phyloP scores from a whole-genome alignment of 2,797 vertebrate species.

The Diplodus puntazzo region DNA sequence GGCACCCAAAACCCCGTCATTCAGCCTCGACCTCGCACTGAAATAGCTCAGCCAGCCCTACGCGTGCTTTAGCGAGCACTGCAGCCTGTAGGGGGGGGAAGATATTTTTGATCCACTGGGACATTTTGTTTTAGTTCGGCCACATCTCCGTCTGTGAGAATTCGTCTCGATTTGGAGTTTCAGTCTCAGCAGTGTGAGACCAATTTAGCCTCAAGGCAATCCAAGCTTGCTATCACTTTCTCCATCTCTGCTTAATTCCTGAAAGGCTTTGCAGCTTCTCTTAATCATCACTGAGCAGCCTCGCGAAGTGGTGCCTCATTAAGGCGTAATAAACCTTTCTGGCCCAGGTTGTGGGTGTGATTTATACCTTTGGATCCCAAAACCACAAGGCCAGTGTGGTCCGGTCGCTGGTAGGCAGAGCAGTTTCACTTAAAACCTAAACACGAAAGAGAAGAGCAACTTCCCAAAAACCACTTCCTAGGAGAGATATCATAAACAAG shows the following conservation, averaged over 20 bases:
- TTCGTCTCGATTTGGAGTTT: background rate
- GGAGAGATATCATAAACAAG: background rate
- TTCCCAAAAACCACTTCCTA: constrained; percentile 19
- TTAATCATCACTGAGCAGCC: constrained; percentile 19
- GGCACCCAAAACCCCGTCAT: constrained; percentile 75
- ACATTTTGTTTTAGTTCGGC: constrained; percentile 42
- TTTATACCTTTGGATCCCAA: constrained; percentile 36
- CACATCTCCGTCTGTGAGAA: constrained; percentile 17
- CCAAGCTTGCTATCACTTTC: background rate
- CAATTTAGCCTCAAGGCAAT: background rate
- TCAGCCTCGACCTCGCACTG: constrained; percentile 71
- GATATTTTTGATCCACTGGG: constrained; percentile 62
- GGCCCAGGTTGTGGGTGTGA: constrained; percentile 47
- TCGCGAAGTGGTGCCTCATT: constrained; percentile 9
- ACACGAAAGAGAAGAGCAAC: background rate
- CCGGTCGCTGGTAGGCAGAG: constrained; percentile 19
- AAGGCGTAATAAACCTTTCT: constrained; percentile 20
- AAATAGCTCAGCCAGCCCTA: constrained; percentile 71
- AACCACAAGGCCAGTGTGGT: constrained; percentile 47
- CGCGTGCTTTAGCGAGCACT: constrained; percentile 19
- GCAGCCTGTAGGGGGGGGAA: constrained; percentile 16
- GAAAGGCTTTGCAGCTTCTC: background rate
- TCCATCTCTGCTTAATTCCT: constrained; percentile 8
- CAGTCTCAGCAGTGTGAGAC: background rate
- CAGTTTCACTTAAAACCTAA: constrained; percentile 23